Evolutionary conservation across 2,113 vertebrate species (phyloP), one percentile per base, ranked within the genome.

Genomic region (Oriolus oriolus): DNA sequence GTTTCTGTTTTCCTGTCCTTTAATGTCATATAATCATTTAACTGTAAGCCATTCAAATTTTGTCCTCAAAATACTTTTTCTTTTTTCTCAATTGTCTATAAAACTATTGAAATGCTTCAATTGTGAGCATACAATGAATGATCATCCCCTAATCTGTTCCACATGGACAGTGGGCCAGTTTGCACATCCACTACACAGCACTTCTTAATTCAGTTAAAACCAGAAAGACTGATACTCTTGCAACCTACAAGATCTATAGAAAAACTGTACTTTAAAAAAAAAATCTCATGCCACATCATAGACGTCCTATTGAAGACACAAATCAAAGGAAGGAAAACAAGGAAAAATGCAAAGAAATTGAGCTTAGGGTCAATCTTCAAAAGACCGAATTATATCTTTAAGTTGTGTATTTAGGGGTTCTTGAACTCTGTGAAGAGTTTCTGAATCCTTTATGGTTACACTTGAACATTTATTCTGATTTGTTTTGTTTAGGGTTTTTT

Each of bases 81-180:
- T 74, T 63, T 49, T 41, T 65, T 45, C 60, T 59, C 61, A 39
- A 22, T 80, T 88, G 79, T 86, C 87, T 95, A 7, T 84, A n/a
- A 56, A 88, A 68, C 76, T 70, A 78, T 84, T 66, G 65, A 93
- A 93, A 91, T 87, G 74, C 66, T 93, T 87, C 70, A 82, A 35
- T 81, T 87, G 64, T 91, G 61, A 89, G 28, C 22, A 39, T 61
- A 84, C 64, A 86, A 69, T 93, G 92, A 81, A 50, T 41, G 83
- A 76, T 90, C 75, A 28, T 70, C 33, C 47, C 70, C 30, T 95
- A 86, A 93, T 89, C 16, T 61, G 8, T 93, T 96, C 92, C 91
- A 86, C 35, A 47, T 90, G 87, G 42, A 13, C 3, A 33, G 49
- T 11, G 28, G 61, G 21, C 45, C 53, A 71, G 64, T 86, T 87